These are phyloP conservation scores for Agrochola lota DNA, from an alignment of 2,888 invertebrate genomes.

Conservation along the genomic window DNA sequence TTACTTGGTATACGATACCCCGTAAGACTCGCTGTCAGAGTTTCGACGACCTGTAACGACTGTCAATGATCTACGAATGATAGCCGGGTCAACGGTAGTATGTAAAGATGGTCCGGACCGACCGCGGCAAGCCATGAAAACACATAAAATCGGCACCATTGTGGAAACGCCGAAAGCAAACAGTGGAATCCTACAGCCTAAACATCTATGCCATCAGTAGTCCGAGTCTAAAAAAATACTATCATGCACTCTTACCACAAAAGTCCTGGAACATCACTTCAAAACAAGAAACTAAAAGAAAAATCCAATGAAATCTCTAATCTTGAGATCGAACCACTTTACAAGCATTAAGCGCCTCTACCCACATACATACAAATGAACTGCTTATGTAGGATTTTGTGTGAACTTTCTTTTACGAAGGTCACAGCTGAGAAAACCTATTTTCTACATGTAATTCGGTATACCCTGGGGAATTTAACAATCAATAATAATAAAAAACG, in stretches of 20 bases:
- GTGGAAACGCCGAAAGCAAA: too few relatives aligned
- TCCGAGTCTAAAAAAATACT: not conserved
- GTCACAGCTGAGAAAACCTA: not conserved
- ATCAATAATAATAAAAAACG: too few relatives aligned
- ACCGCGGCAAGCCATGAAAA: too few relatives aligned
- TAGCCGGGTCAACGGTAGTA: too few relatives aligned
- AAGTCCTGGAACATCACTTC: not conserved
- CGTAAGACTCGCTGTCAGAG: too few relatives aligned
- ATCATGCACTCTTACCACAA: not conserved
- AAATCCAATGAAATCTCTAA: conserved; percentile 31
- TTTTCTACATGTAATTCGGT: not conserved
- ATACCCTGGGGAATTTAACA: not conserved
- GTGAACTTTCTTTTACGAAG: conserved; percentile 6
- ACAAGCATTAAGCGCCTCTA: conserved; percentile 43
- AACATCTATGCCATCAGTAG: not conserved
- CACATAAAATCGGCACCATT: too few relatives aligned
- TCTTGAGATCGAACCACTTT: conserved; percentile 51
- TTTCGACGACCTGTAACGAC: too few relatives aligned
- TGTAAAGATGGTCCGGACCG: too few relatives aligned
- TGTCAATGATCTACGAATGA: too few relatives aligned
- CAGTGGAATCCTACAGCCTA: too few relatives aligned
- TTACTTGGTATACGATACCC: too few relatives aligned
- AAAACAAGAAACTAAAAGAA: conserved; percentile 21
- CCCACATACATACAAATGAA: conserved; percentile 54
- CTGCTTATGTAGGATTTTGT: conserved; percentile 27